Conservation (phyloP, 2,888 invertebrate species). For the Oscheius sp. region DNA sequence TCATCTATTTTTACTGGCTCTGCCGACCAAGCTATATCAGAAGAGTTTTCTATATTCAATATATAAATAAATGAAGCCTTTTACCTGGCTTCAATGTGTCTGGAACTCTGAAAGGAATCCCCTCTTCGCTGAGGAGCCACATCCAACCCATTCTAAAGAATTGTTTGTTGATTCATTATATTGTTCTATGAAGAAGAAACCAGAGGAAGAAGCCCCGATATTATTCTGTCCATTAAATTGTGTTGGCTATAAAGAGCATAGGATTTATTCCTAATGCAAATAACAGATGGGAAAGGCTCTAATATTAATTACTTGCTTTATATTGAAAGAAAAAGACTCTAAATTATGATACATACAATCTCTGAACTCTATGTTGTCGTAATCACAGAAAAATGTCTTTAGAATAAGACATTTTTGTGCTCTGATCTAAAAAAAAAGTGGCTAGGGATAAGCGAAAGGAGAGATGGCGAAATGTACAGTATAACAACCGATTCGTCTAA, state of each 20-base stretch:
- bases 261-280: constrained; percentile 26
- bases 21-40: constrained; percentile 39
- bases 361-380: constrained; percentile 7
- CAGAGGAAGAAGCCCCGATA: no score
- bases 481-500: constrained; percentile 22
- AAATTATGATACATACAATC: constrained; percentile 14
- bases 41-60: constrained; percentile 28
- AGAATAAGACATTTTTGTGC: not conserved
- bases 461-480: constrained; percentile 8
- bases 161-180: not conserved
- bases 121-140: constrained; percentile 13
- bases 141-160: constrained; percentile 13
- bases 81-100: constrained; percentile 7
- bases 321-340: not conserved
- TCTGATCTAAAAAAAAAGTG: not conserved
- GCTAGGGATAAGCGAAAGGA: not conserved
- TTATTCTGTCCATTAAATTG: no score
- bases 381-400: constrained; percentile 22
- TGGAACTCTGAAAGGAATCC: constrained; percentile 14
- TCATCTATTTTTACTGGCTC: constrained; percentile 23
- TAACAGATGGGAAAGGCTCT: not conserved
- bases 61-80: not conserved
- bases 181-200: not conserved
- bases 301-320: not conserved
- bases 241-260: constrained; percentile 6